Conservation (phyloP, 2,888 invertebrate genomes). For the Seira musarum region DNA sequence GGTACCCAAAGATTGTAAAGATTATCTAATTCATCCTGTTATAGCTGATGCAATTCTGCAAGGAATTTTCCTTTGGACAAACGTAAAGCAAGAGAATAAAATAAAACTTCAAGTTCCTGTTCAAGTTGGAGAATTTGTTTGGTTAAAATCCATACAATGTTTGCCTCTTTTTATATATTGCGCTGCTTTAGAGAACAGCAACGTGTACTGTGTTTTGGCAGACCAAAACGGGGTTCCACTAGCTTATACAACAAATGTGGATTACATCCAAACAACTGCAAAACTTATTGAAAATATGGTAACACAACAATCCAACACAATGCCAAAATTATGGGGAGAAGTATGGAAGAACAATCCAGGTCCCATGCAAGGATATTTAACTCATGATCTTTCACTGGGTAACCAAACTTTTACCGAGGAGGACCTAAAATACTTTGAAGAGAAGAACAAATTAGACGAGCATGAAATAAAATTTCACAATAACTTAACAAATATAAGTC, state of each 20-base stretch:
- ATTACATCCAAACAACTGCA: constrained; percentile 36
- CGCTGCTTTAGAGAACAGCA: neutral
- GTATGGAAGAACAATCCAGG: constrained; percentile 15
- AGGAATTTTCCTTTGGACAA: constrained; percentile 6
- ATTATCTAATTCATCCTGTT: constrained; percentile 51
- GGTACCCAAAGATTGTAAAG: neutral
- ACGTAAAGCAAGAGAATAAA: neutral
- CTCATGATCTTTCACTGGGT: neutral
- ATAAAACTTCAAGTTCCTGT: constrained; percentile 24
- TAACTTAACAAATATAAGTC: neutral
- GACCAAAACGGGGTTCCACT: neutral
- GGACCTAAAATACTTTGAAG: neutral
- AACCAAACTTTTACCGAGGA: neutral
- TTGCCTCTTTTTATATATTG: neutral
- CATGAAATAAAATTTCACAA: neutral
- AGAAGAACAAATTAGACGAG: neutral
- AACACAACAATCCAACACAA: neutral
- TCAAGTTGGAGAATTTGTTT: constrained; percentile 32
- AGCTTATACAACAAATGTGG: neutral
- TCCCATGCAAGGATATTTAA: neutral
- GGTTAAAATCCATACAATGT: neutral
- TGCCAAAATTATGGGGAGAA: constrained; percentile 48
- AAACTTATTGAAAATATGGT: constrained; percentile 9
- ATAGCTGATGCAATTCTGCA: constrained; percentile 43
- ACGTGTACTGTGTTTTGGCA: neutral